Conservation (phyloP, 2,797 vertebrate species). For the Natrix natrix region DNA sequence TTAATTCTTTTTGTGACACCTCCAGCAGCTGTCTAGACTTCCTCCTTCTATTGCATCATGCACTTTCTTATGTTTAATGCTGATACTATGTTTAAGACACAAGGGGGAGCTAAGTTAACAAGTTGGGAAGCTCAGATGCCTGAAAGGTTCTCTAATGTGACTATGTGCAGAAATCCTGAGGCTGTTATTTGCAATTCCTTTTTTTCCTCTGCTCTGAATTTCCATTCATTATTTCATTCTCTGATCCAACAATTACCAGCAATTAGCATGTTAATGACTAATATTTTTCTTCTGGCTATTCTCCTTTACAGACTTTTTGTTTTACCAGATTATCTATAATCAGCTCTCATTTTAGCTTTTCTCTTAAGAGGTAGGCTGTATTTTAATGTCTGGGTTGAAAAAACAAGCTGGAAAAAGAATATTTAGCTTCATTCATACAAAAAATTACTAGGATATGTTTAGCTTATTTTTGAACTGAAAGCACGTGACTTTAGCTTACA, state of each 20-base stretch:
- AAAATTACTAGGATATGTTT: background rate
- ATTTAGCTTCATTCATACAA: background rate
- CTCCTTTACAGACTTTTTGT: slow-evolving; percentile 42
- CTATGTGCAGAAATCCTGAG: background rate
- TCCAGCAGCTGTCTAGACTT: background rate
- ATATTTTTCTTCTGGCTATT: slow-evolving; percentile 50
- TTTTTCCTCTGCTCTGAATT: background rate
- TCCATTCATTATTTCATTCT: background rate
- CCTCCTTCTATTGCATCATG: background rate
- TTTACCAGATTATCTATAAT: slow-evolving; percentile 13
- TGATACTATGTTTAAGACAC: background rate
- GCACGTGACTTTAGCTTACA: background rate
- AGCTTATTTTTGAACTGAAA: background rate
- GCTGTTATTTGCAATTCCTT: slow-evolving; percentile 20
- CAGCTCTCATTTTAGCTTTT: background rate
- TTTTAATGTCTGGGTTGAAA: slow-evolving; percentile 8
- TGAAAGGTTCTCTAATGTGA: background rate
- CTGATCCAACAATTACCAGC: slow-evolving; percentile 38
- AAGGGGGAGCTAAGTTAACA: background rate
- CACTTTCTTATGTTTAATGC: background rate
- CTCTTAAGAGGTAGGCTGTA: background rate
- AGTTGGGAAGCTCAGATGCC: background rate
- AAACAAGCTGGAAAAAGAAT: background rate
- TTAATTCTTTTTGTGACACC: background rate
- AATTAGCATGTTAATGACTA: slow-evolving; percentile 47